A percentile compares a stretch with the other conserved stretches of the same genome.
These are phyloP conservation scores for Nomada hirtipes DNA, from an alignment of 2,888 invertebrate species.

Conservation along the genomic window DNA sequence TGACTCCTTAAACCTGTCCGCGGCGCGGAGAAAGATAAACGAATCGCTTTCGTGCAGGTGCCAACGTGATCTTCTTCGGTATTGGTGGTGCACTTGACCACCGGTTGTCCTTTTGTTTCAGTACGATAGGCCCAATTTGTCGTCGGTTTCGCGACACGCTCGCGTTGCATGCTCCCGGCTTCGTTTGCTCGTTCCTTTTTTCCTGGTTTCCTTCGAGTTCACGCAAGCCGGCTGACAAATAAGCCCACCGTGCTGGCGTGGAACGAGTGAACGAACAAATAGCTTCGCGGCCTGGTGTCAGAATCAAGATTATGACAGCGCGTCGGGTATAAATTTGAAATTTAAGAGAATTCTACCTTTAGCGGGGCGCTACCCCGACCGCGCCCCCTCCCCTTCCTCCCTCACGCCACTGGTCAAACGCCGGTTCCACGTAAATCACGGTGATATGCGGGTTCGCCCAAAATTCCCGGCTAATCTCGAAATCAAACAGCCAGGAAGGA, in stretches of 20 bases:
- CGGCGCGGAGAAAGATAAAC: constrained; percentile 12
- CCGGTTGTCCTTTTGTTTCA: constrained; percentile 34
- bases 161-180: constrained; percentile 42
- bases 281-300: constrained; percentile 79
- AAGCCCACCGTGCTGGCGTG: constrained; percentile 79
- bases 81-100: constrained; percentile 21
- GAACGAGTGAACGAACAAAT: constrained; percentile 71
- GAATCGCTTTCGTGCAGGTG: constrained; percentile 41
- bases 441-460: constrained; percentile 84
- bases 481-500: constrained; percentile 82
- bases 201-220: constrained; percentile 42
- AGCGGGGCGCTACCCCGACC: constrained; percentile 60
- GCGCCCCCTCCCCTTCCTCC: constrained; percentile 57
- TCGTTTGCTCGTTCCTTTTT: constrained; percentile 11
- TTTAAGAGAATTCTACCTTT: constrained; percentile 81
- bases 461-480: constrained; percentile 84
- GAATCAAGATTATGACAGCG: constrained; percentile 83
- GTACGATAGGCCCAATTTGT: constrained; percentile 57
- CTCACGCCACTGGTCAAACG: constrained; percentile 57
- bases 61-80: constrained; percentile 32
- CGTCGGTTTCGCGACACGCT: constrained; percentile 38
- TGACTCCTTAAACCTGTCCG: constrained; percentile 19
- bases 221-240: constrained; percentile 77
- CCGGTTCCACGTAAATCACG: constrained; percentile 80
- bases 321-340: constrained; percentile 83